A percentile compares a stretch with the other conserved stretches of the same genome.
phyloP scores from a whole-genome alignment of 2,113 vertebrate genomes.

The Carassius auratus region DNA sequence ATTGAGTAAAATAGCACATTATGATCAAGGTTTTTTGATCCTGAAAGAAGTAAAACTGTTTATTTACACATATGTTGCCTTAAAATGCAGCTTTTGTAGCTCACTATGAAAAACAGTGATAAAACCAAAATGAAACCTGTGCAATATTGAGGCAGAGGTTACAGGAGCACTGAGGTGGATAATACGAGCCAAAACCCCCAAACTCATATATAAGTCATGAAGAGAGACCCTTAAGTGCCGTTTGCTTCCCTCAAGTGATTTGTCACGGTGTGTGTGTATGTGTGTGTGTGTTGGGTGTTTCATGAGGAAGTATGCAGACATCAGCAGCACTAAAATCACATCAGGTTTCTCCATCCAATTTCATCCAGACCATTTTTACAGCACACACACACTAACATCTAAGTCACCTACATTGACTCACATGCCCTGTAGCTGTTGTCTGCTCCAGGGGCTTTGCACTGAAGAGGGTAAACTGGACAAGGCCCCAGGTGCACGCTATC shows the following conservation, averaged over 20 bases:
- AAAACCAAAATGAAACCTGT: conserved; percentile 34
- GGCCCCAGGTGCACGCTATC: conserved; percentile 22
- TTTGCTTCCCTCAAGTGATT: conserved; percentile 66
- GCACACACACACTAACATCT: too few relatives aligned
- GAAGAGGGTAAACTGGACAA: conserved; percentile 33
- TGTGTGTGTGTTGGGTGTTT: neutral
- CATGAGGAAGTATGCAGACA: conserved; percentile 45
- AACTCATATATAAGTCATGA: conserved; percentile 75
- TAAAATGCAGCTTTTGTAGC: neutral
- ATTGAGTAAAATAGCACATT: neutral
- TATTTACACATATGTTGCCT: neutral
- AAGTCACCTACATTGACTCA: conserved; percentile 12
- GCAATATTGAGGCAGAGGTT: conserved; percentile 32
- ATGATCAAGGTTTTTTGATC: neutral
- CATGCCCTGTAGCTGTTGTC: neutral
- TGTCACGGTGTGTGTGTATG: conserved; percentile 52
- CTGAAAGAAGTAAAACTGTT: neutral
- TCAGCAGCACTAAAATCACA: conserved; percentile 62
- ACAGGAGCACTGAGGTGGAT: conserved; percentile 46
- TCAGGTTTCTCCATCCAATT: neutral
- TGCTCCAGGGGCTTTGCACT: conserved; percentile 26
- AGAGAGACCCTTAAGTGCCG: conserved; percentile 63
- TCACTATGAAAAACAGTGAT: conserved; percentile 10
- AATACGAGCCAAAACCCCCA: conserved; percentile 52
- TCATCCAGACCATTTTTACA: neutral